These are phyloP conservation scores for Nephila pilipes DNA, from an alignment of 1,140 invertebrate species.

Conservation along the genomic window DNA sequence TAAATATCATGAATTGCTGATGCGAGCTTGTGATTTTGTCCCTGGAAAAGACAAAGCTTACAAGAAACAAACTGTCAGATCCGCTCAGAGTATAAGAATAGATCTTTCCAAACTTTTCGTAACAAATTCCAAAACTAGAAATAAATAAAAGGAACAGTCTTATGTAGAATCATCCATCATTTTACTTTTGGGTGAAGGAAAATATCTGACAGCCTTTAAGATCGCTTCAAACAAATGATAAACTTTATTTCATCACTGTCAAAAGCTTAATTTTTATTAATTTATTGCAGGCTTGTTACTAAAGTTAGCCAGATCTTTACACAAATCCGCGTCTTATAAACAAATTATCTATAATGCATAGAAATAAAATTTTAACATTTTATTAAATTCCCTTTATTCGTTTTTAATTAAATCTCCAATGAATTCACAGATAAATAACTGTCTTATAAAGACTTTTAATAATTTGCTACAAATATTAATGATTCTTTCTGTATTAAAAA, in stretches of 20 bases:
- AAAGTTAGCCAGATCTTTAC: not conserved
- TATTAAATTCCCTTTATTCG: too few species aligned
- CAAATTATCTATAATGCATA: too few species aligned
- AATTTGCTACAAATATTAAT: too few species aligned
- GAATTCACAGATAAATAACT: too few species aligned
- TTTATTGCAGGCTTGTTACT: not conserved
- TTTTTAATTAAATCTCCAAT: too few species aligned
- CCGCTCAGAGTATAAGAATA: not conserved
- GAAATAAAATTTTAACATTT: too few species aligned
- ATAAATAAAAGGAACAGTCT: not conserved
- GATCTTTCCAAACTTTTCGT: not conserved
- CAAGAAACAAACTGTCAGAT: not conserved
- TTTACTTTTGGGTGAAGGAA: not conserved
- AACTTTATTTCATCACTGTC: constrained; percentile 35
- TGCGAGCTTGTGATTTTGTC: too few species aligned
- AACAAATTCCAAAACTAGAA: constrained; percentile 9
- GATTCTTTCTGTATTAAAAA: too few species aligned
- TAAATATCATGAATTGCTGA: too few species aligned
- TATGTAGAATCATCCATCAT: not conserved
- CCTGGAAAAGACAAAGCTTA: too few species aligned
- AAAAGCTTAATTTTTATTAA: not conserved
- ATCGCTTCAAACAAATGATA: not conserved
- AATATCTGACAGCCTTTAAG: not conserved
- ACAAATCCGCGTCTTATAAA: not conserved
- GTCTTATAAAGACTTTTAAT: too few species aligned